A percentile compares a stretch with the other conserved stretches of the same genome.
phyloP scores from a whole-genome alignment of 2,113 vertebrate genomes.

The Malurus alboscapulatus region DNA sequence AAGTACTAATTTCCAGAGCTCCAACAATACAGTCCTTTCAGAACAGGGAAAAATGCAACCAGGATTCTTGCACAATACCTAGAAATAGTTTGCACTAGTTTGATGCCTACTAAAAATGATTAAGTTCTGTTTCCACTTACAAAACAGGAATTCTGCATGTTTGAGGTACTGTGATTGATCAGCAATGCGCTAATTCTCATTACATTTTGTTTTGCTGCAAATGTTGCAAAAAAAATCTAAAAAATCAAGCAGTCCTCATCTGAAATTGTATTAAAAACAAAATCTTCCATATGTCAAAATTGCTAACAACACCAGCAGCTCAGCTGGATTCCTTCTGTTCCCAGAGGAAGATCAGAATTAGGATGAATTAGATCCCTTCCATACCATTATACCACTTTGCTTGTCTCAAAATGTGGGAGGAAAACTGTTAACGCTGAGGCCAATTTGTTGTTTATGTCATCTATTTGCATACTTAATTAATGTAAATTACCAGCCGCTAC shows the following conservation, averaged over 20 bases:
- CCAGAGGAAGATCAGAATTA: constrained; percentile 18
- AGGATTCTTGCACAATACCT: neutral
- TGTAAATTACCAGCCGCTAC: constrained; percentile 43
- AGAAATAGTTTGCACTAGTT: neutral
- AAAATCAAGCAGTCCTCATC: neutral
- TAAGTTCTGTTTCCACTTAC: neutral
- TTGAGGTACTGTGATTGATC: neutral
- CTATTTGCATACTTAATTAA: constrained; percentile 54
- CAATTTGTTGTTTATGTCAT: constrained; percentile 56
- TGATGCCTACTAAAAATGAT: neutral
- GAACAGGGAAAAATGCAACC: neutral
- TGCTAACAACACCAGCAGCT: neutral
- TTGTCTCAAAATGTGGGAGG: neutral
- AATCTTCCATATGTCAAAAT: constrained; percentile 1
- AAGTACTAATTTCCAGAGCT: neutral
- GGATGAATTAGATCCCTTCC: constrained; percentile 48
- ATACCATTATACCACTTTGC: constrained; percentile 16
- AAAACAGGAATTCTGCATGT: neutral
- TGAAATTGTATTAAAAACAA: neutral
- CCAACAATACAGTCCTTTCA: neutral
- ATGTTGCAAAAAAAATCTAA: neutral
- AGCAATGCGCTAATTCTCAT: neutral
- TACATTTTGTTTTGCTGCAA: neutral
- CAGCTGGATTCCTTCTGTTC: constrained; percentile 18
- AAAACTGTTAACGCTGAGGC: constrained; percentile 50